Evolutionary conservation across 2,797 vertebrate species (phyloP), one percentile per base, ranked within the genome.

Genomic region (Chelonia mydas): DNA sequence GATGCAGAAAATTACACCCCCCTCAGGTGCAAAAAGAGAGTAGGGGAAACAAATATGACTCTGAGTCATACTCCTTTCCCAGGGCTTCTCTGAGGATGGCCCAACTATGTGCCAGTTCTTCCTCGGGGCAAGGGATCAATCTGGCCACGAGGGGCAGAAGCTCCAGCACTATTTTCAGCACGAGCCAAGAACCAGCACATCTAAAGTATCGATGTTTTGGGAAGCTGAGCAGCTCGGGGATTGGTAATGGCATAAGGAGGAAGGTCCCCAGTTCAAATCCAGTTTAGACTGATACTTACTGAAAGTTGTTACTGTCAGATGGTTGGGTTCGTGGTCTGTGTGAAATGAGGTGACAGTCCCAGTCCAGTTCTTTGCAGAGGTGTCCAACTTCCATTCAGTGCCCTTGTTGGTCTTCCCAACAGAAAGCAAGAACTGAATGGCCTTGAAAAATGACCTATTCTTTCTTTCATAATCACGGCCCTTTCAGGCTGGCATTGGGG

Each of bases 71-170:
- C 74, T 68, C 28, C 72, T 28, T 76, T 76, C 41, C 4, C 41
- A 1, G 0, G 1, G 0, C 0, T 2, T 92, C 13, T 25, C 33
- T 3, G 83, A 53, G 49, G 2, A 41, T 51, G 31, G 49, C 50
- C 15, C 0, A 0, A 1, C 17, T 93, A 49, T 23, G 5, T 3
- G 28, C 11, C 83, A 3, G 11, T 11, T 68, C 55, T 59, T 61
- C 8, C 74, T 27, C 76, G 49, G 5, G 13, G 25, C 2, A 51
- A 6, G 7, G 25, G 87, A 94, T 89, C 11, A 81, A 5, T 2
- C 23, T 78, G 17, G 33, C 86, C 77, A 4, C 11, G 37, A 74
- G 12, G 2, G 11, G 5, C 49, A 68, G 27, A 27, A 87, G 87
- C 84, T 5, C 0, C 19, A 88, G 51, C 7, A 5, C 27, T 82